Evolutionary conservation across 2,113 vertebrate species (phyloP), one percentile per base, ranked within the genome.

Genomic region (Apaloderma vittatum): DNA sequence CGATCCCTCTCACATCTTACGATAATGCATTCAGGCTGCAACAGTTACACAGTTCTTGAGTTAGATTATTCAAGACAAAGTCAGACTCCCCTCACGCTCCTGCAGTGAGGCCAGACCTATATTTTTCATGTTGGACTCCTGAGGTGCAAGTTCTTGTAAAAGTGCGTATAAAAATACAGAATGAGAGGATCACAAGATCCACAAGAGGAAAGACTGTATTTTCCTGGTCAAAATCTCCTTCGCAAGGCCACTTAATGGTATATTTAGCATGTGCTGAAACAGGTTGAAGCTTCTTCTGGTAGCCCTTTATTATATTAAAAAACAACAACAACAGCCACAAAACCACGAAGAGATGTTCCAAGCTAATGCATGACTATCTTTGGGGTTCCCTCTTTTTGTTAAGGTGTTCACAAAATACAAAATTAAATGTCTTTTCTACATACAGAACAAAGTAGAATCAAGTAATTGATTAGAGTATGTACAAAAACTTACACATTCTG

Each of bases 401-500:
- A 97, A 97, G 71, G 76, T 97, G 96, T 96, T 95, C 95, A 96
- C 90, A 96, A 95, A 97, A 97, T 96, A 97, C 96, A 97, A 97
- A 98, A 98, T 91, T 96, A 97, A 97, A 75, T 40, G 87, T 90
- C 86, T 71, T 92, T 94, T 95, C 98, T 98, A 97, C 81, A 61
- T 94, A 96, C 97, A 97, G 90, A 96, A 96, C 85, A 93, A 94
- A 98, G 97, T 32, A 94, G 96, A 98, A 97, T 97, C 97, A 97
- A 95, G 63, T 70, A 95, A 97, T 81, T 95, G 96, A 98, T 98
- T 97, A 97, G 97, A 94, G 94, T 98, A 98, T 98, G 95, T 98
- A 99, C 98, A 98, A 96, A 98, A 96, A 93, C 92, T 95, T 98
- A 98, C 96, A 98, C 88, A 90, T 96, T 98, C 96, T 78, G 75